These are phyloP conservation scores for Gorsachius goisagi DNA, from an alignment of 2,113 vertebrate genomes.

Conservation along the genomic window DNA sequence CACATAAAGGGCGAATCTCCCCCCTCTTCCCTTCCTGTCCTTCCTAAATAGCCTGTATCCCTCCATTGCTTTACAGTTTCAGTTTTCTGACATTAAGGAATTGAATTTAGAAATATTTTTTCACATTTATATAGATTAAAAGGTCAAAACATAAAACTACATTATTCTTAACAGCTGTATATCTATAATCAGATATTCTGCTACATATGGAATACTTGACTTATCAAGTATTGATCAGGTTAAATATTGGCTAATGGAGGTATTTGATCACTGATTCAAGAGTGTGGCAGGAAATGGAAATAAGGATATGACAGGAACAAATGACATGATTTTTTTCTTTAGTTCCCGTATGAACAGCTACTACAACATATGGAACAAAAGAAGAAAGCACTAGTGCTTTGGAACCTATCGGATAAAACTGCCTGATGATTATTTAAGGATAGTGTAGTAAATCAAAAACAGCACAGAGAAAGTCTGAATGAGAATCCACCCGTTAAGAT, in stretches of 20 bases:
- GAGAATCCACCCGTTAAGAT: background rate
- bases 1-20: background rate
- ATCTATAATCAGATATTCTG: background rate
- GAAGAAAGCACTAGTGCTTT: background rate
- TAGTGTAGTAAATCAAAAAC: background rate
- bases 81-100: background rate
- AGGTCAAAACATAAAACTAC: background rate
- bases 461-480: background rate
- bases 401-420: background rate
- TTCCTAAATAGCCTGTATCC: background rate
- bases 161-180: background rate
- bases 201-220: background rate
- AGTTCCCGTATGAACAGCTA: background rate
- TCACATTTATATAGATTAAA: background rate
- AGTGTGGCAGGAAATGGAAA: background rate
- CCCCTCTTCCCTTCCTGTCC: background rate
- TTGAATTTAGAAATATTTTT: background rate
- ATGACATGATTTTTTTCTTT: background rate
- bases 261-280: background rate
- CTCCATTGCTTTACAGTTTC: background rate
- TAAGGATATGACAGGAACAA: background rate
- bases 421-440: background rate
- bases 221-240: background rate
- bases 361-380: background rate
- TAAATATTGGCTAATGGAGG: background rate